Conservation (phyloP, 2,797 vertebrate species). For the Pampus argenteus region DNA sequence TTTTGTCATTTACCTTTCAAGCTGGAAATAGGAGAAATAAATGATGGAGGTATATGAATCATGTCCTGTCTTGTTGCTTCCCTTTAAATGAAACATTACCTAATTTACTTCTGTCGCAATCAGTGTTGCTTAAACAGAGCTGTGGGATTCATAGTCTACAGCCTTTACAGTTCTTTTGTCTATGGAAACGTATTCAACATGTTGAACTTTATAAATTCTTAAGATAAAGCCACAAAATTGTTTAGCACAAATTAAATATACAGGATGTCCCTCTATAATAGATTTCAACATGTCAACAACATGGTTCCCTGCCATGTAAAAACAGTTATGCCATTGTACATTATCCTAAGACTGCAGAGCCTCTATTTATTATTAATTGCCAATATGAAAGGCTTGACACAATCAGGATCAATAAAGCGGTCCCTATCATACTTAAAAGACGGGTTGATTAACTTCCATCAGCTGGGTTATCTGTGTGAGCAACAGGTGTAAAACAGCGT, state of each 20-base stretch:
- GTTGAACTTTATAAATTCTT: background rate
- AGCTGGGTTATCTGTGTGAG: no score
- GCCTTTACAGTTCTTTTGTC: background rate
- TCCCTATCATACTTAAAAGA: background rate
- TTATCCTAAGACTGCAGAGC: background rate
- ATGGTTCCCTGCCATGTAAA: background rate
- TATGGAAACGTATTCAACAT: background rate
- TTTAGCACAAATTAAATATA: background rate
- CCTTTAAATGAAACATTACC: background rate
- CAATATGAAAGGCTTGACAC: no score
- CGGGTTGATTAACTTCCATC: no score
- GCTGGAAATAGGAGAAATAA: background rate
- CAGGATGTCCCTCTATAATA: background rate
- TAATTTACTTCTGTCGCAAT: background rate
- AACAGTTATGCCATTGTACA: background rate
- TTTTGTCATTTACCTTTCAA: slow-evolving; percentile 10
- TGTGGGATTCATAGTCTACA: background rate
- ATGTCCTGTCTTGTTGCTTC: background rate
- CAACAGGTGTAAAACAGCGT: no score
- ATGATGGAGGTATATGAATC: background rate
- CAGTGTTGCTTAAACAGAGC: background rate
- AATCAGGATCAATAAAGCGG: background rate
- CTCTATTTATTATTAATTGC: no score
- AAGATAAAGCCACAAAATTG: background rate
- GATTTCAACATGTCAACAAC: background rate